Evolutionary conservation across 2,888 invertebrate genomes (phyloP).

Genomic region (Keiferia lycopersicella): DNA sequence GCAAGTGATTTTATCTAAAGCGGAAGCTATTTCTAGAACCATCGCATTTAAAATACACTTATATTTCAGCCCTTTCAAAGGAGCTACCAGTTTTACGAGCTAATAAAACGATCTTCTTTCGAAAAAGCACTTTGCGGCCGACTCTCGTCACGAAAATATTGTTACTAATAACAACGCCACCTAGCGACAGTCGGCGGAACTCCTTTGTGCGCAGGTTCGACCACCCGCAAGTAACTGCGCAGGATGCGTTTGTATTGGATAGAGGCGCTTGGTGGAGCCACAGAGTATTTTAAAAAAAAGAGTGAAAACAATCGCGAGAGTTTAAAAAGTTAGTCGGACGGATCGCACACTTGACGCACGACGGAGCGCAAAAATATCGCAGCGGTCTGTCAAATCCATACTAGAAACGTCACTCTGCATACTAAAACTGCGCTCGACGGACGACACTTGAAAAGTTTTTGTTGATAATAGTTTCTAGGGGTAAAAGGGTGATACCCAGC

Average conservation of each 20-base stretch:
- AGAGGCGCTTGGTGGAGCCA: constrained; percentile 17
- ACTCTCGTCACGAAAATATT: constrained; percentile 23
- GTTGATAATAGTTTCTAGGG: neutral
- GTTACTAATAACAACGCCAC: constrained; percentile 57
- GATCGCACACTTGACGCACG: too few relatives aligned
- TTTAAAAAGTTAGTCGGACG: too few relatives aligned
- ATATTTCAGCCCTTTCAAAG: constrained; percentile 19
- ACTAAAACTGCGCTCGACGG: too few relatives aligned
- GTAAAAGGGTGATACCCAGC: neutral
- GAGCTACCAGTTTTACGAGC: constrained; percentile 38
- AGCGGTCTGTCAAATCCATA: too few relatives aligned
- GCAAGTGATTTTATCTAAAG: neutral
- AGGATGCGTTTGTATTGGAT: constrained; percentile 7
- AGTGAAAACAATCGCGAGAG: too few relatives aligned
- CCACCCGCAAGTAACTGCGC: constrained; percentile 49
- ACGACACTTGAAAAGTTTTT: too few relatives aligned
- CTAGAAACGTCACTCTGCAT: too few relatives aligned
- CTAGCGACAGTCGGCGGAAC: constrained; percentile 58
- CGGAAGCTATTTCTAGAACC: constrained; percentile 7
- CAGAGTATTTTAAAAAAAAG: neutral
- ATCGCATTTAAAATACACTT: neutral
- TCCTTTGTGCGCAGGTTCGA: constrained; percentile 37
- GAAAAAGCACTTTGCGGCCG: constrained; percentile 32
- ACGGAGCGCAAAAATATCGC: too few relatives aligned
- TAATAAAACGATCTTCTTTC: constrained; percentile 37